Percentiles rank a stretch among this genome's conserved stretches.
phyloP scores from a whole-genome alignment of 2,113 vertebrate species.

The Mastomys natalensis region DNA sequence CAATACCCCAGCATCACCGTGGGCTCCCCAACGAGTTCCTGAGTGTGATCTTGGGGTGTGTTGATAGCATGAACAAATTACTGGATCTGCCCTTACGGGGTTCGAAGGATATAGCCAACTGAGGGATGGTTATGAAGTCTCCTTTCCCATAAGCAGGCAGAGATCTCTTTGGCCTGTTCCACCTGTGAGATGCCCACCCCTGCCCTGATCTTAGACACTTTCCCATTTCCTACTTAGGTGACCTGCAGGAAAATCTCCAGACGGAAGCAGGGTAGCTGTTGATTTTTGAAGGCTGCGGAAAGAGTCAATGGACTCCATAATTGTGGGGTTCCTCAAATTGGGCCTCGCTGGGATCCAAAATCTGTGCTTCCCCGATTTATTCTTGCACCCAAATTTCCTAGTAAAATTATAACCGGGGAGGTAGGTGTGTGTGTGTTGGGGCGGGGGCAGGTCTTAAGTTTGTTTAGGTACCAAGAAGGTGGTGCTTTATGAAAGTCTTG shows the following conservation, averaged over 20 bases:
- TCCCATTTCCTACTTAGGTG: not conserved
- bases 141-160: not conserved
- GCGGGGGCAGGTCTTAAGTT: not conserved
- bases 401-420: conserved; percentile 7
- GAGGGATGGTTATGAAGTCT: not conserved
- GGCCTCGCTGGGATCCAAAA: not conserved
- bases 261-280: not conserved
- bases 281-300: not conserved
- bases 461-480: not conserved
- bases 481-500: not conserved
- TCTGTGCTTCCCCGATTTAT: not conserved
- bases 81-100: not conserved
- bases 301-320: not conserved
- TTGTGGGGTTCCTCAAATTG: not conserved
- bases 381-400: not conserved
- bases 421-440: not conserved
- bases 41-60: not conserved
- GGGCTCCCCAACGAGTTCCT: not conserved
- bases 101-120: not conserved
- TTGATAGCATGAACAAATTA: not conserved
- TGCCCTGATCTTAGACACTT: not conserved
- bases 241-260: not conserved
- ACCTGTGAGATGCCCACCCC: not conserved
- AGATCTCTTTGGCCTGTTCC: not conserved
- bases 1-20: not conserved